Evolutionary conservation across 2,113 vertebrate genomes (phyloP), one percentile per base, ranked within the genome.

Genomic region (Oryzias curvinotus): DNA sequence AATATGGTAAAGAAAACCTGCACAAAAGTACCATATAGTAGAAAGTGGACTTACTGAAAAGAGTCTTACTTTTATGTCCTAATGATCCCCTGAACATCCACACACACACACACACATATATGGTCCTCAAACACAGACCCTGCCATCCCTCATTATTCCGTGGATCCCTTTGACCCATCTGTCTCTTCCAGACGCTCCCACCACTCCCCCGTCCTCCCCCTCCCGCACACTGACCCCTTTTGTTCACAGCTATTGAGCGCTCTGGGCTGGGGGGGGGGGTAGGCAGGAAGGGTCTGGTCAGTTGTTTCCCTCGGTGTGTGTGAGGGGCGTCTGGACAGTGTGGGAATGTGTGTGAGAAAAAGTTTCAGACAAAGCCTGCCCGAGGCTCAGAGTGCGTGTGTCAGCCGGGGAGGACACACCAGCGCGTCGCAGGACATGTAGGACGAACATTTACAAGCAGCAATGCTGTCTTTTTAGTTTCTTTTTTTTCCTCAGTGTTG

Each of bases 151-250:
- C 71, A 79, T 82, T 84, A 84, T 86, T 86, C 82, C 13, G 57
- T 72, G 67, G 21, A 42, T 63, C 73, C 71, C 68, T 60, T 70
- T 82, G 72, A 81, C 78, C 87, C 85, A 86, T 88, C 84, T 89
- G 84, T 85, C 77, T 78, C 71, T 80, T 77, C 75, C 68, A 83
- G 82, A 88, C 77, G 62, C 76, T 67, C 78, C 74, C 86, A 73
- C 75, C 74, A n/a, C 62, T 45, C 71, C 10, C 66, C 15, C 25
- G 21, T 45, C 7, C 76, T 41, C 41, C 49, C 41, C 56, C 60
- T 54, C 67, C 53, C 48, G 62, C 68, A 62, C 71, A 70, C 60
- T 81, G 75, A 83, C 77, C 81, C 81, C 84, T 67, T 78, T 88
- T 89, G 88, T 90, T 83, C 59, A 21, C 75, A 73, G 60, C 71